Base-by-base conservation (phyloP, 2,888 invertebrate genomes). In the Leptothorax acervorum region DNA sequence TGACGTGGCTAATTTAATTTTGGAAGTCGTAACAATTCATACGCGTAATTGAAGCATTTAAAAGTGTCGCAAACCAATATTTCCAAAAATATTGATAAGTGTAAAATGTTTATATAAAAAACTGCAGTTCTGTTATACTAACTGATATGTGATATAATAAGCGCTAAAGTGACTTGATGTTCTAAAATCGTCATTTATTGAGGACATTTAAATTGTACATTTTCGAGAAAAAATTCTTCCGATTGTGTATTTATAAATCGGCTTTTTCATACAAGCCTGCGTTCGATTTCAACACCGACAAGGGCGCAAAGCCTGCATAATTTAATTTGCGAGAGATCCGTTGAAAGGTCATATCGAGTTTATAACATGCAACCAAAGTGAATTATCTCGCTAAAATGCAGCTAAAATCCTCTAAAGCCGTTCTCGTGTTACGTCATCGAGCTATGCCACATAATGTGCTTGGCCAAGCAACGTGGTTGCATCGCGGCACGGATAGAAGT, bases 371-470 rank as follows among this genome's bases (percentile, higher is more conserved):
- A 60, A 81, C 60, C 8, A 81, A 81, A 81, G 48, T 73, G 60
- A 73, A 73, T 81, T 81, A 73, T 73, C 73, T 51, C 48, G 39
- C 39, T 81, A 81, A 73, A 81, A 81, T 62, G 73, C 48, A 71
- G 39, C 28, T 81, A 73, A 81, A 81, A 81, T 73, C 79, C 73
- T 73, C 73, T 73, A 73, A 81, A 81, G 73, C 79, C 71, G 79
- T 79, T 79, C 79, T 60, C 79, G 18, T 73, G 48, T 81, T 81
- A 39, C 79, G 73, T 81, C 79, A 81, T 81, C 79, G 79, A 60
- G 60, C 71, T 48, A 35, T n/a, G 60, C 51, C 60, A 73, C 60
- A 73, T 81, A 81, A 81, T 81, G 48, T 60, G 73, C 51, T 62
- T 81, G 73, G 79, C 73, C 60, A 73, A 73, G 71, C 60, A 73